A percentile compares a stretch with the other conserved stretches of the same genome.
phyloP scores from a whole-genome alignment of 2,797 vertebrate genomes.

The Halcyon leucocephala region DNA sequence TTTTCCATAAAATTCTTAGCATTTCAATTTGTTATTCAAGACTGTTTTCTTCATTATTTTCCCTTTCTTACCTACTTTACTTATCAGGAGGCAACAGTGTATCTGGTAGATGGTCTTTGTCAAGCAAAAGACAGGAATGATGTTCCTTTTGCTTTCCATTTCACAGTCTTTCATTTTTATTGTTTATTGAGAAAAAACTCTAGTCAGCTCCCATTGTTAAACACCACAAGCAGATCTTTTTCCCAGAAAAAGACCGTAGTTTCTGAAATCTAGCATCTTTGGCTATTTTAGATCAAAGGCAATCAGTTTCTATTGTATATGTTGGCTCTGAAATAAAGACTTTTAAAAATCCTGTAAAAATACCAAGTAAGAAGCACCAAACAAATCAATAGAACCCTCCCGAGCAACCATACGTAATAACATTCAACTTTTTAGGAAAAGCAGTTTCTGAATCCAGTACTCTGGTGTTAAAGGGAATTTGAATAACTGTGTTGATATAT shows the following conservation, averaged over 20 bases:
- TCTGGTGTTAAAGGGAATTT: background rate
- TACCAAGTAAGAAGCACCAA: background rate
- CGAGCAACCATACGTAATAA: background rate
- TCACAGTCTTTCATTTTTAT: background rate
- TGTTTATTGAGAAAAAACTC: background rate
- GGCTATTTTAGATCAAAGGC: slow-evolving; percentile 3
- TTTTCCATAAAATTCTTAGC: background rate
- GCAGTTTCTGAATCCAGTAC: background rate
- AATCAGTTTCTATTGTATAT: background rate
- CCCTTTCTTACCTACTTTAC: background rate
- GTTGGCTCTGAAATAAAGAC: background rate
- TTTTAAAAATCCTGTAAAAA: background rate
- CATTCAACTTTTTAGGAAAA: background rate
- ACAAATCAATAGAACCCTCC: background rate
- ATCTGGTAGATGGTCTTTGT: background rate
- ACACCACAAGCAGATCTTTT: background rate
- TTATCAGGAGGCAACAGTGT: background rate
- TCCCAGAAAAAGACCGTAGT: background rate
- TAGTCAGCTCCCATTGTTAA: background rate
- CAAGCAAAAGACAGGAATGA: background rate
- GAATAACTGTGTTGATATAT: background rate
- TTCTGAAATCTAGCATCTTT: background rate
- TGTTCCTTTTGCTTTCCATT: background rate
- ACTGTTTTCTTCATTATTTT: background rate
- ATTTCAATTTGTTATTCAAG: background rate